Conservation (phyloP, 30 jellyfish, hydroid and myxozoan genomes). For the Aurelia aurita complex sp. Pacific region DNA sequence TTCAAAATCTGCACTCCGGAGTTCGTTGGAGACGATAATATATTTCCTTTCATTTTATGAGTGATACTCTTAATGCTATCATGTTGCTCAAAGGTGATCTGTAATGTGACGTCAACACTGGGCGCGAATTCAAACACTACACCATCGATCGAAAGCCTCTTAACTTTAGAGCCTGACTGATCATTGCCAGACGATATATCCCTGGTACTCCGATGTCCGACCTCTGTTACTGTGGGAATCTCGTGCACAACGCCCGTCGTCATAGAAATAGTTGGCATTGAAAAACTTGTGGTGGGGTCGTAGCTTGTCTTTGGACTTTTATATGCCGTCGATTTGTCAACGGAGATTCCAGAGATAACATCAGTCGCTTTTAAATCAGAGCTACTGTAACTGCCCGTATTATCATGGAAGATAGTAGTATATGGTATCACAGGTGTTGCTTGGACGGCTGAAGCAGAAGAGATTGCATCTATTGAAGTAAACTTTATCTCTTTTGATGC, state of each 20-base stretch:
- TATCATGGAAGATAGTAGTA: too few relatives aligned
- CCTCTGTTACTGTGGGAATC: not conserved
- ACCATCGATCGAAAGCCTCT: too few relatives aligned
- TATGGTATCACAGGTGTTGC: too few relatives aligned
- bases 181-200: not conserved
- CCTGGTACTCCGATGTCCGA: conserved; percentile 13
- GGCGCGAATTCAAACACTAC: not conserved
- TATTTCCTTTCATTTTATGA: not conserved
- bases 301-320: conserved; percentile 20
- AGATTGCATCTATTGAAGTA: too few relatives aligned
- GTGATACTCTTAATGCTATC: not conserved
- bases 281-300: conserved; percentile 27
- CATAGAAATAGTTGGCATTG: conserved; percentile 7
- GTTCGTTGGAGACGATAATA: not conserved
- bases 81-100: too few relatives aligned
- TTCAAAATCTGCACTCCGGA: conserved; percentile 3
- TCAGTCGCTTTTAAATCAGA: too few relatives aligned
- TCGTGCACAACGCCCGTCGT: not conserved
- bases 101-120: not conserved
- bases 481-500: too few relatives aligned
- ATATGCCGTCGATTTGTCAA: not conserved
- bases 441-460: too few relatives aligned
- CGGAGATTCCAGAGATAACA: too few relatives aligned
- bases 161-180: too few relatives aligned
- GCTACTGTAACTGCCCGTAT: too few relatives aligned